A percentile compares a stretch with the other conserved stretches of the same genome.
Conservation (phyloP, 2,113 vertebrate genomes). For the Alexandromys fortis region DNA sequence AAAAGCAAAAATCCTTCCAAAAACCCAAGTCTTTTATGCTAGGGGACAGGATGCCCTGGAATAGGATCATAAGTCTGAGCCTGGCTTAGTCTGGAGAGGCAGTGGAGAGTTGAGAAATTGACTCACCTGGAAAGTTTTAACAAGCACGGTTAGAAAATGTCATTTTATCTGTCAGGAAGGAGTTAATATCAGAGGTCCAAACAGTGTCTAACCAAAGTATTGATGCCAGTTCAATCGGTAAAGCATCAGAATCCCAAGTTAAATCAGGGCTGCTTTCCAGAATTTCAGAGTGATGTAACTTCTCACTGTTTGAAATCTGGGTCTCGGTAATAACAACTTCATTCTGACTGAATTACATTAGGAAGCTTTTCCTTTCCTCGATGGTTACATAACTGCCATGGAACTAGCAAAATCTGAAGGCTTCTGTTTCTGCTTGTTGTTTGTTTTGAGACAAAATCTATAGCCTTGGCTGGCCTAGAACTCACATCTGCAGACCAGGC, state of each 20-base stretch:
- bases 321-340: not conserved
- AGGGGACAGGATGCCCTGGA: not conserved
- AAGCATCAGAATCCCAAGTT: not conserved
- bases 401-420: too few species aligned
- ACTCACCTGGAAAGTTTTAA: not conserved
- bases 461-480: not conserved
- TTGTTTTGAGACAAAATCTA: not conserved
- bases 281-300: not conserved
- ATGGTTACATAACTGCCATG: not conserved
- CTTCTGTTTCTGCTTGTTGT: not conserved
- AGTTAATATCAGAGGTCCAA: not conserved
- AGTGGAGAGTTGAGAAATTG: not conserved
- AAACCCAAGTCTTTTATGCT: not conserved
- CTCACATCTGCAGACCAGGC: not conserved
- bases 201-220: not conserved
- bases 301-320: not conserved
- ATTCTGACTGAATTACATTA: not conserved
- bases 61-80: not conserved
- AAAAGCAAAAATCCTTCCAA: not conserved
- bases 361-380: not conserved
- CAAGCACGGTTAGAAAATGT: conserved; percentile 23
- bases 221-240: not conserved
- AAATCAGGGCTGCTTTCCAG: not conserved
- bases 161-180: not conserved
- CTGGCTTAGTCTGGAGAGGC: not conserved